phyloP scores from a whole-genome alignment of 30 jellyfish, hydroid and myxozoan species.

The Turritopsis rubra region DNA sequence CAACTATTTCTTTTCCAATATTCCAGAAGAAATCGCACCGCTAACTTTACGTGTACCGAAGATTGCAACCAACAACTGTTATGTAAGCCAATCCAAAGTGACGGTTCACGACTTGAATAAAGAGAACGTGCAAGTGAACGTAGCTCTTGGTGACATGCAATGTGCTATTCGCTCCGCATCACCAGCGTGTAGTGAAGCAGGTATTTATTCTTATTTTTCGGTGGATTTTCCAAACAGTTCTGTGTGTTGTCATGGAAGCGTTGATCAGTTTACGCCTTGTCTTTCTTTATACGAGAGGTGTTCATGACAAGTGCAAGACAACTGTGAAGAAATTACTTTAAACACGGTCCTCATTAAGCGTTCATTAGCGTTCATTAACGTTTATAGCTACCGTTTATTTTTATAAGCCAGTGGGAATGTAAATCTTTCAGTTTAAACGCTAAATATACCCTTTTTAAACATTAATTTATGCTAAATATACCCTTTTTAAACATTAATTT shows the following conservation, averaged over 20 bases:
- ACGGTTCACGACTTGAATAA: neutral
- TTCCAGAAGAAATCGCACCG: neutral
- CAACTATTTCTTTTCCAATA: neutral
- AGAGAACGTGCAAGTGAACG: slow-evolving; percentile 13
- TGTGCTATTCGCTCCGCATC: slow-evolving; percentile 58
- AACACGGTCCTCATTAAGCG: too few relatives aligned
- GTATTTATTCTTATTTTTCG: neutral
- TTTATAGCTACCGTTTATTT: too few relatives aligned
- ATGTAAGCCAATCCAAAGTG: neutral
- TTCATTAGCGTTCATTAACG: too few relatives aligned
- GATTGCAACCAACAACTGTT: neutral
- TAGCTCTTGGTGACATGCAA: slow-evolving; percentile 80
- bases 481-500: too few relatives aligned
- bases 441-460: too few relatives aligned
- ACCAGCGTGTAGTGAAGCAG: slow-evolving; percentile 30
- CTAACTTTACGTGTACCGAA: neutral
- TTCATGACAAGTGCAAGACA: too few relatives aligned
- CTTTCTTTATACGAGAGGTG: neutral
- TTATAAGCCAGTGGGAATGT: too few relatives aligned
- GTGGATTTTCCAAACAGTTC: neutral
- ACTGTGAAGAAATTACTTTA: too few relatives aligned
- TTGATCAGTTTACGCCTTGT: neutral
- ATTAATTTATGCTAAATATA: too few relatives aligned
- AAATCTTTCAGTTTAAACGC: too few relatives aligned
- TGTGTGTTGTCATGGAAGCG: neutral